Percentiles rank a stretch among this genome's conserved stretches.
These are phyloP conservation scores for Hybognathus amarus DNA, from an alignment of 2,797 vertebrate genomes.

Conservation along the genomic window DNA sequence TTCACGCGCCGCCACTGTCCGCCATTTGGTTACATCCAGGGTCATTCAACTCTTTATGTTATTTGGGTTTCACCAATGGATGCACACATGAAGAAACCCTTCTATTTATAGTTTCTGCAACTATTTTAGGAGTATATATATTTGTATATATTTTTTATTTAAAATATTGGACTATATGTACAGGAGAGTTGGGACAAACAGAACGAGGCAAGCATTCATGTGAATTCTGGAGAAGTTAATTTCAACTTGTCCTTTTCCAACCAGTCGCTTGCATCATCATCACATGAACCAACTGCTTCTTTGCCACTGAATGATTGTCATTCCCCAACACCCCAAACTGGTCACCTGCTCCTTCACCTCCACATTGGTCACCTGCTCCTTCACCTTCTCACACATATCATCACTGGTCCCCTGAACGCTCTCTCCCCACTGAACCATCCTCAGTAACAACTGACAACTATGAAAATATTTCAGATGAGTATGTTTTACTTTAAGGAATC, in stretches of 20 bases:
- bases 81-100: not conserved
- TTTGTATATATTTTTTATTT: no score
- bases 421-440: not conserved
- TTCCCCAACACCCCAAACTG: constrained; percentile 13
- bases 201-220: not conserved
- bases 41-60: constrained; percentile 42
- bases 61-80: constrained; percentile 30
- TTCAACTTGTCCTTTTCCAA: not conserved
- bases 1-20: no score
- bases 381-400: not conserved
- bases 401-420: not conserved
- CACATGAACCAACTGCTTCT: not conserved
- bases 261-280: not conserved
- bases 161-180: no score
- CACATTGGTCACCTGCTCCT: no score
- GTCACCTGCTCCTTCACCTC: not conserved
- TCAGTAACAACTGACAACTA: no score
- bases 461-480: no score
- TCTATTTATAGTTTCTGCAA: not conserved
- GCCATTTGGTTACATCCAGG: no score
- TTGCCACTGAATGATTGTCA: constrained; percentile 1
- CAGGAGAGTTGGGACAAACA: not conserved
- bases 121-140: no score
- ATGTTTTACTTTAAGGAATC: no score
- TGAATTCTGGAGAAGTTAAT: constrained; percentile 2